Evolutionary conservation across 1,140 invertebrate genomes (phyloP).

Genomic region (Drosophila nannoptera): DNA sequence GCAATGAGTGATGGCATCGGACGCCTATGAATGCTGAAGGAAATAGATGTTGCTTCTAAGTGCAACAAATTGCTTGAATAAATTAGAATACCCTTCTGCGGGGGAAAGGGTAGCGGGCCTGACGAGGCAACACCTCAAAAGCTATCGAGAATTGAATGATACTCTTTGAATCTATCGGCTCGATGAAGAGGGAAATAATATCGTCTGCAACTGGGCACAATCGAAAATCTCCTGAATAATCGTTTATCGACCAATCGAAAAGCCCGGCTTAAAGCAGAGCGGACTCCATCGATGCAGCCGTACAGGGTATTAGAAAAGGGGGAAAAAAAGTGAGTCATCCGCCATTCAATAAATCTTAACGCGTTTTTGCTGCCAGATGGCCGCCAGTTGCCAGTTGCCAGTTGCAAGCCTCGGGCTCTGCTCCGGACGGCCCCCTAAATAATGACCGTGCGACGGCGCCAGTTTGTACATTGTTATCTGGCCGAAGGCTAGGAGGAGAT

Average conservation of each 20-base stretch:
- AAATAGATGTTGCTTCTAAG: no score
- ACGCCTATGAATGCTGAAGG: neutral
- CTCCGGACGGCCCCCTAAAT: constrained; percentile 62
- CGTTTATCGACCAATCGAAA: no score
- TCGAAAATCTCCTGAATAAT: no score
- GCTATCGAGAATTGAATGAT: no score
- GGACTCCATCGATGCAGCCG: neutral
- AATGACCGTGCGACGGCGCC: constrained; percentile 66
- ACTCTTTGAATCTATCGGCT: no score
- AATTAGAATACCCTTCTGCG: neutral
- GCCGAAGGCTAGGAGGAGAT: neutral
- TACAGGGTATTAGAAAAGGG: neutral
- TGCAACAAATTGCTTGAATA: no score
- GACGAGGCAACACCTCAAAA: neutral
- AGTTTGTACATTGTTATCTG: constrained; percentile 63
- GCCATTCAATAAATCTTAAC: constrained; percentile 72
- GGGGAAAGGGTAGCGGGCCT: neutral
- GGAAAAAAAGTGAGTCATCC: constrained; percentile 62
- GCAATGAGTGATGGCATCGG: neutral
- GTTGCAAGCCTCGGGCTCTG: constrained; percentile 37
- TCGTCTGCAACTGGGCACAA: no score
- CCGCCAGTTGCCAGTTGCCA: constrained; percentile 42
- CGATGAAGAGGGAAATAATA: no score
- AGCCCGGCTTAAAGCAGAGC: no score
- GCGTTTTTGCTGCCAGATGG: constrained; percentile 54